Evolutionary conservation across 35 echinoderm and acorn worm species (phyloP).

Genomic region (Ophiothrix spiculata): DNA sequence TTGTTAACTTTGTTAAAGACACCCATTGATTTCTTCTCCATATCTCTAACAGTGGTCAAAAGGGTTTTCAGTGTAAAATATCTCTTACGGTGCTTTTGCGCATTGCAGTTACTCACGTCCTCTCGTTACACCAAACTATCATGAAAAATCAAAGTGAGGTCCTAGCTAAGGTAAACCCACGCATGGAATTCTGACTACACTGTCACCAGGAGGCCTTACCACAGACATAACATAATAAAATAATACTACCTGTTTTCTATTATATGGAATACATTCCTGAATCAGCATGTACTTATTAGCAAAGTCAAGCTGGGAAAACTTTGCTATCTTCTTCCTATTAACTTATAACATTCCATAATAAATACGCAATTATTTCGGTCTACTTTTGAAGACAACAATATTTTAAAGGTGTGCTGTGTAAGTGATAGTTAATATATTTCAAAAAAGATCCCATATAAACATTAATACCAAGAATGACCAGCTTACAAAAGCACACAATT

Average conservation of each 20-base stretch:
- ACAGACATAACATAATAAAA: not conserved
- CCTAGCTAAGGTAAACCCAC: not conserved
- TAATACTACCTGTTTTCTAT: not conserved
- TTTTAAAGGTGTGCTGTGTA: too few relatives aligned
- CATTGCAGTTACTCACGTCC: not conserved
- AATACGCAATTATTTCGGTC: too few relatives aligned
- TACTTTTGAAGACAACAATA: too few relatives aligned
- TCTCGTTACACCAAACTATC: not conserved
- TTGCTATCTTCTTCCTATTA: not conserved
- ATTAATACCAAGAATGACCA: too few relatives aligned
- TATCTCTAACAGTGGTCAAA: not conserved
- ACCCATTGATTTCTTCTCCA: not conserved
- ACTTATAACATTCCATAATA: not conserved
- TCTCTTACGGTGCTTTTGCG: not conserved
- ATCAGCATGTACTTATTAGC: not conserved
- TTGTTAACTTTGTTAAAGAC: not conserved
- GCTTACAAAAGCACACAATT: too few relatives aligned
- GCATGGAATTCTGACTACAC: not conserved
- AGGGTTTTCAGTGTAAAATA: not conserved
- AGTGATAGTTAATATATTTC: too few relatives aligned
- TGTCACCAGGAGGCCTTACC: not conserved
- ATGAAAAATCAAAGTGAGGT: not conserved
- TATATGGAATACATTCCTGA: not conserved
- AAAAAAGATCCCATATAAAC: too few relatives aligned
- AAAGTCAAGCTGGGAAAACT: not conserved